Evolutionary conservation across 2,888 invertebrate genomes (phyloP).

Genomic region (Morpho deidamia): DNA sequence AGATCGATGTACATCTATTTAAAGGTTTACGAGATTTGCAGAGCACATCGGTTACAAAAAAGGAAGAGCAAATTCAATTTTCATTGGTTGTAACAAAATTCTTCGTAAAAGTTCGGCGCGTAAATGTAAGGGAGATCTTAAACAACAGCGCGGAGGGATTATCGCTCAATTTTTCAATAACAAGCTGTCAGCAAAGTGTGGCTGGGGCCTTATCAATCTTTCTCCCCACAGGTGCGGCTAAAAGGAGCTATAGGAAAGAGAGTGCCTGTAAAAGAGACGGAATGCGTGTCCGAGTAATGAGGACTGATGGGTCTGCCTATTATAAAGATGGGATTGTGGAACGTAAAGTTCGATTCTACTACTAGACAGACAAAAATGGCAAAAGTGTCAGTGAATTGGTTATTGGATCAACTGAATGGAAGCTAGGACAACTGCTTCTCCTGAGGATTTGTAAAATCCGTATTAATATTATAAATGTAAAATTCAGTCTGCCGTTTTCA

Average conservation of each 20-base stretch:
- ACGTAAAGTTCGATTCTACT: slow-evolving; percentile 45
- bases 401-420: no score
- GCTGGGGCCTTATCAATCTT: slow-evolving; percentile 63
- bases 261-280: slow-evolving; percentile 24
- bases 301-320: slow-evolving; percentile 67
- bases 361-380: slow-evolving; percentile 48
- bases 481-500: no score
- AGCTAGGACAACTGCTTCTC: no score
- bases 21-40: no score
- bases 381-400: no score
- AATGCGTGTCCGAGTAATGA: slow-evolving; percentile 61
- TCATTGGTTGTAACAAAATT: slow-evolving; percentile 30
- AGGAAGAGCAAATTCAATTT: slow-evolving; percentile 29
- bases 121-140: slow-evolving; percentile 41
- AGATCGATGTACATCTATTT: no score
- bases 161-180: slow-evolving; percentile 75
- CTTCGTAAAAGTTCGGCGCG: slow-evolving; percentile 24
- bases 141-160: slow-evolving; percentile 56
- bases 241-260: slow-evolving; percentile 13
- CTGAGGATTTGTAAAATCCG: no score
- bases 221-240: slow-evolving; percentile 50
- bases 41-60: neutral
- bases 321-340: slow-evolving; percentile 62
- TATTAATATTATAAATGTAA: no score
- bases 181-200: slow-evolving; percentile 57